These are phyloP conservation scores for Pteronura brasiliensis DNA, from an alignment of 2,113 vertebrate genomes.

Conservation along the genomic window DNA sequence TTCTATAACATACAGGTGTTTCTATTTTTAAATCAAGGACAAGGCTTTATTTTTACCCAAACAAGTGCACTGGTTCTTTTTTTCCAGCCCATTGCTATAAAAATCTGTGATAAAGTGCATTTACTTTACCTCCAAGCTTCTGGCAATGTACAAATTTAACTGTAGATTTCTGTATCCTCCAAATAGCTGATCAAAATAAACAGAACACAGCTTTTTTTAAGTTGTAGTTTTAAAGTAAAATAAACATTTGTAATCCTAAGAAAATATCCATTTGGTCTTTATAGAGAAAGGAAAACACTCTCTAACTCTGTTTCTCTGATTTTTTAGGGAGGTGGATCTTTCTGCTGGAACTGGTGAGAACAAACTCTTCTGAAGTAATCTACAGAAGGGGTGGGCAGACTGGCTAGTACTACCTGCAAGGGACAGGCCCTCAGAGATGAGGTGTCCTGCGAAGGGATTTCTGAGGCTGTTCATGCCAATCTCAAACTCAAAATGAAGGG, in stretches of 20 bases:
- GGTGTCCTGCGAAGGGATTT: neutral
- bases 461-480: neutral
- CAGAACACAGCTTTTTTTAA: neutral
- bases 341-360: neutral
- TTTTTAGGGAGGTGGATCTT: neutral
- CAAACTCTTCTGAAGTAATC: neutral
- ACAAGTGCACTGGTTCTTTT: neutral
- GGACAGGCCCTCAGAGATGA: neutral
- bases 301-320: neutral
- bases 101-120: neutral
- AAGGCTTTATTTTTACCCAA: neutral
- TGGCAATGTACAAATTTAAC: neutral
- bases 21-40: slow-evolving; percentile 8
- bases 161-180: neutral
- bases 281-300: neutral
- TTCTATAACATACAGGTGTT: neutral
- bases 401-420: neutral
- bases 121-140: neutral
- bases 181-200: neutral
- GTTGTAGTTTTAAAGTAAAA: neutral
- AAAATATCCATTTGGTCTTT: neutral
- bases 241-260: neutral
- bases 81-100: neutral
- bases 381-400: fast-evolving
- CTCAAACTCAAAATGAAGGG: neutral